Percentiles rank a stretch among this genome's conserved stretches.
phyloP scores from a whole-genome alignment of 2,797 vertebrate species.

The Carcharodon carcharias region DNA sequence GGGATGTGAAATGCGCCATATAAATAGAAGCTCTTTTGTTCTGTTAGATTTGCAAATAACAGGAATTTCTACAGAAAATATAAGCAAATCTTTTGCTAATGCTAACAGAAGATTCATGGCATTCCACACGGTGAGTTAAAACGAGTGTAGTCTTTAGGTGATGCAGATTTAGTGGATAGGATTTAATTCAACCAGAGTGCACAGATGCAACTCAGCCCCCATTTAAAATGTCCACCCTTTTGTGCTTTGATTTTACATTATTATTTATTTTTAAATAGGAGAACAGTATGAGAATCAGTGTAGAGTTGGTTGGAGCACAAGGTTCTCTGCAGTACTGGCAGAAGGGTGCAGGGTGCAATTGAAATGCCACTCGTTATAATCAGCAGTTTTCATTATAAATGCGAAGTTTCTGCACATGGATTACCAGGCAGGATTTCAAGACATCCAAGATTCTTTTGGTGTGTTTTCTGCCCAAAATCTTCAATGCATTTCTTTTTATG shows the following conservation, averaged over 20 bases:
- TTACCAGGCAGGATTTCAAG: background rate
- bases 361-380: background rate
- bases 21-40: background rate
- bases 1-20: background rate
- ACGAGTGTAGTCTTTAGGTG: background rate
- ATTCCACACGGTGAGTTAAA: background rate
- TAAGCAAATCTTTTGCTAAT: background rate
- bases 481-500: background rate
- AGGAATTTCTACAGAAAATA: background rate
- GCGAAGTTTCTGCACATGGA: background rate
- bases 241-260: background rate
- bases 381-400: background rate
- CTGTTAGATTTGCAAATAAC: background rate
- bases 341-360: background rate
- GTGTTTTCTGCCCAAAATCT: background rate
- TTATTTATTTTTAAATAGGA: background rate
- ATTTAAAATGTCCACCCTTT: background rate
- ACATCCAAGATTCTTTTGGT: background rate
- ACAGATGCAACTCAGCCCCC: background rate
- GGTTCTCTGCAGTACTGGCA: background rate
- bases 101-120: background rate
- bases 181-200: background rate
- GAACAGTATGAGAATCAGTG: background rate
- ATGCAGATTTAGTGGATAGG: background rate
- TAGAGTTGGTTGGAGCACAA: background rate